Percentiles rank a stretch among this genome's conserved stretches.
These are phyloP conservation scores for Platycnemis pennipes DNA, from an alignment of 2,888 invertebrate species.

Conservation along the genomic window DNA sequence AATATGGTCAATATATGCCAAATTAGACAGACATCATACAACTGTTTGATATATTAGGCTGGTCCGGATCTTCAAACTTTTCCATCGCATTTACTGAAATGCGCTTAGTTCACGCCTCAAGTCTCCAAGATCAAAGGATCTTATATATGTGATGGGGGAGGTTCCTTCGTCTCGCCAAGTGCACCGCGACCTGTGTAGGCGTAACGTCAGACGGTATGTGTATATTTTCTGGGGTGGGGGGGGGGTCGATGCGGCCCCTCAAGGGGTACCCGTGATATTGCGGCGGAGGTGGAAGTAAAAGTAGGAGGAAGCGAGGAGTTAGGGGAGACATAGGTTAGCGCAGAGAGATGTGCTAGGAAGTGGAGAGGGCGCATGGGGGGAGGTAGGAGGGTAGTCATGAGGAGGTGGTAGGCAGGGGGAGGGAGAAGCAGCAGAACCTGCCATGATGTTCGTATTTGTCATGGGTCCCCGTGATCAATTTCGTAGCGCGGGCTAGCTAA, in stretches of 20 bases:
- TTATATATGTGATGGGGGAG: background rate
- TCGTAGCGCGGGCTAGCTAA: slow-evolving; percentile 76
- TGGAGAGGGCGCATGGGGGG: slow-evolving; percentile 73
- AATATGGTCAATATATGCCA: no score
- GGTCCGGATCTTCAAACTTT: no score
- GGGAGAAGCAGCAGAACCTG: slow-evolving; percentile 73
- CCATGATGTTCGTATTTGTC: slow-evolving; percentile 76
- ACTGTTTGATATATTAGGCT: no score
- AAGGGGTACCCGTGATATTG: slow-evolving; percentile 69
- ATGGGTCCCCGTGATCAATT: slow-evolving; percentile 80
- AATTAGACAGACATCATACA: no score
- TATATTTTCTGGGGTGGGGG: background rate
- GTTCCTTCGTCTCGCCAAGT: background rate
- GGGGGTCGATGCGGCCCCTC: background rate
- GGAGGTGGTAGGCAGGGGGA: slow-evolving; percentile 69
- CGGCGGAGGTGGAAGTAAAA: slow-evolving; percentile 73
- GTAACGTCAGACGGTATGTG: background rate
- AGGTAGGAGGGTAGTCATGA: slow-evolving; percentile 55
- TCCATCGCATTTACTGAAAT: no score
- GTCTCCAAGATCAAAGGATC: background rate
- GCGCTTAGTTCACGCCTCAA: no score
- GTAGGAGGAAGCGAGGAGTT: slow-evolving; percentile 78
- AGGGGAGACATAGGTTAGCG: slow-evolving; percentile 73
- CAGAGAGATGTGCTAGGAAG: slow-evolving; percentile 71
- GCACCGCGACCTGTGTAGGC: background rate